phyloP scores from a whole-genome alignment of 2,113 vertebrate genomes.

The Microcebus lehilahytsara region DNA sequence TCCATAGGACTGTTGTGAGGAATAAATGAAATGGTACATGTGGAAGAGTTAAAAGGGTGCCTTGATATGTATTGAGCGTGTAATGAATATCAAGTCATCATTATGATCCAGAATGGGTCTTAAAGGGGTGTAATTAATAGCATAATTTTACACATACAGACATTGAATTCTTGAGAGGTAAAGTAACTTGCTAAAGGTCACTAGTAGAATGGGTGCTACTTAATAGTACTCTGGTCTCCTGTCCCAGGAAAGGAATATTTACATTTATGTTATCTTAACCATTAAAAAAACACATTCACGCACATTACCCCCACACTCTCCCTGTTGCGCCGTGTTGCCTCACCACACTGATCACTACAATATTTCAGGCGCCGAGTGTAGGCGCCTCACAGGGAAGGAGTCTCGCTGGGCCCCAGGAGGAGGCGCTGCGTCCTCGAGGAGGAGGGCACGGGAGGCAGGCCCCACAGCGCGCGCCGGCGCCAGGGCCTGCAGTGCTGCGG shows the following conservation, averaged over 20 bases:
- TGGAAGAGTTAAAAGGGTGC: not conserved
- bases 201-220: not conserved
- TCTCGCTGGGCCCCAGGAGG: not conserved
- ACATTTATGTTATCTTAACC: not conserved
- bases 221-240: not conserved
- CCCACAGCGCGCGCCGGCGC: not conserved
- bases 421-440: not conserved
- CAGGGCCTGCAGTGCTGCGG: not conserved
- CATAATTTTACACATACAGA: not conserved
- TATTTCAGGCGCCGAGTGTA: not conserved
- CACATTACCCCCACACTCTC: not conserved
- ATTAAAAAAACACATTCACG: not conserved
- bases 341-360: not conserved
- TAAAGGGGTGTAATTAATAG: not conserved
- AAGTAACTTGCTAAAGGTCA: not conserved
- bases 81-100: not conserved
- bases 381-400: not conserved
- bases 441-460: not conserved
- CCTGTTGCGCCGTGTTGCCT: not conserved
- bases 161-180: not conserved
- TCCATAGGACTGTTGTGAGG: not conserved
- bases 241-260: not conserved
- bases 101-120: not conserved
- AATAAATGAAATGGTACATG: not conserved
- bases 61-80: too few species aligned